Evolutionary conservation across 2,113 vertebrate species (phyloP).

Genomic region (Ictalurus punctatus): DNA sequence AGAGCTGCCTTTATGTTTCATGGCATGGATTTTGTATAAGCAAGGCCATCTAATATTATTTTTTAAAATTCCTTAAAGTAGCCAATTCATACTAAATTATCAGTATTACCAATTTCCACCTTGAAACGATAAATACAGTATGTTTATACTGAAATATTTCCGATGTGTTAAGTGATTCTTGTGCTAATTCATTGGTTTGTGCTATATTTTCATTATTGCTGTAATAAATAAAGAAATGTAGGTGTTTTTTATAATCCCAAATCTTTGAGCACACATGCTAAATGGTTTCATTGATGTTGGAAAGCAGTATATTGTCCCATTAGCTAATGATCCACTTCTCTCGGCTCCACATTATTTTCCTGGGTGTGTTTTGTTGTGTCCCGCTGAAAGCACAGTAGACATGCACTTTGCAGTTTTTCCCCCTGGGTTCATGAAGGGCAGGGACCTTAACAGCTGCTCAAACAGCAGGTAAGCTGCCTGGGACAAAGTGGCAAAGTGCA

Average conservation of each 20-base stretch:
- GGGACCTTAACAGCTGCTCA: conserved; percentile 5
- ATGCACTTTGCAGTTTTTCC: conserved; percentile 28
- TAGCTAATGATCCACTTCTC: not conserved
- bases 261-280: not conserved
- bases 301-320: not conserved
- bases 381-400: not conserved
- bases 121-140: not conserved
- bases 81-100: not conserved
- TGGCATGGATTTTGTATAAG: no score
- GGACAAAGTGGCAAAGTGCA: not conserved
- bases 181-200: not conserved
- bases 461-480: conserved; percentile 16
- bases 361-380: conserved; percentile 1
- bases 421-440: conserved; percentile 33
- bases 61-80: not conserved
- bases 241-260: not conserved
- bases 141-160: not conserved
- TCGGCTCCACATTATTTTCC: not conserved
- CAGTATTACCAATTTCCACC: not conserved
- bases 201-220: not conserved
- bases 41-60: no score
- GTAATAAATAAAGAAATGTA: not conserved
- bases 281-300: not conserved
- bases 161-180: not conserved
- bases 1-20: not conserved